Evolutionary conservation across 2,113 vertebrate species (phyloP), one percentile per base, ranked within the genome.

Genomic region (Calypte anna): DNA sequence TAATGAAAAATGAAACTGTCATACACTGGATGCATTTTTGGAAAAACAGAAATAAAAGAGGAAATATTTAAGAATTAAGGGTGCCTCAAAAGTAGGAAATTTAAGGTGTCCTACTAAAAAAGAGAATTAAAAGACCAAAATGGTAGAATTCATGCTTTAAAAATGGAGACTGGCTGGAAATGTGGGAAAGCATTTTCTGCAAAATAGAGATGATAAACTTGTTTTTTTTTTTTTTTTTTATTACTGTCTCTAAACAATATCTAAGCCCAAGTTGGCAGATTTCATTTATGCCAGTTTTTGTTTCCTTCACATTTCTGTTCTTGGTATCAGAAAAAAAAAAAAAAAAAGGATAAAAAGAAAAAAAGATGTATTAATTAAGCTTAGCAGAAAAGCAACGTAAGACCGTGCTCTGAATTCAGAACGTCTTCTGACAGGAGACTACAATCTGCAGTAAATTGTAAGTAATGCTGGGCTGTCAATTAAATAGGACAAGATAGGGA

Each of bases 301-400:
- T 80, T 96, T 94, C 82, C 62, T 86, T 82, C 66, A 50, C 27
- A 43, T 88, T 95, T 88, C 53, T 88, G n/a, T 46, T 93, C 30
- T 61, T 86, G n/a, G 13, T 77, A 80, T 57, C 61, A 90, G 61
- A 28, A 75, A 74, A 40, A 40, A 40, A 40, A 40, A 40, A 40
- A 40, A 40, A 40, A 40, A 40, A 33, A 33, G 33, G 33, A 40
- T 12, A 40, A 40, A 40, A 40, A 40, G 11, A 40, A 40, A 40
- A 40, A 91, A 80, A 94, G 33, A 91, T 58, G 8, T 86, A 44
- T 90, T 95, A 96, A 97, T 97, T 96, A 96, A 94, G 93, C 88
- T 94, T 50, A 94, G 86, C 46, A 82, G 68, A 30, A 78, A 83
- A 83, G 24, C 48, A 64, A 57, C 53, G 14, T 61, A 83, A 75